These are phyloP conservation scores for Rhegmatorhina hoffmannsi DNA, from an alignment of 2,113 vertebrate genomes.

Conservation along the genomic window DNA sequence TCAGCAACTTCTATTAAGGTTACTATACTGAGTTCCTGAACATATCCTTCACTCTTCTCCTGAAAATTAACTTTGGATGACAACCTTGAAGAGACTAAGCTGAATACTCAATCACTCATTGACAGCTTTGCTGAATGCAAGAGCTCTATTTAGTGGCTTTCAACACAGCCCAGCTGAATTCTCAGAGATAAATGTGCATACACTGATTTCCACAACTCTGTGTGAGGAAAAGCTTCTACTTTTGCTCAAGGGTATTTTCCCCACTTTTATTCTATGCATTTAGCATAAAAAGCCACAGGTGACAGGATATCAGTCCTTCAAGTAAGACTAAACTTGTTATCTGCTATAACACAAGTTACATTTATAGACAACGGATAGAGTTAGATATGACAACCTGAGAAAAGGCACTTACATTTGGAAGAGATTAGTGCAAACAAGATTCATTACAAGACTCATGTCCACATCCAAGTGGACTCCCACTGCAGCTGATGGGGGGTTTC, in stretches of 20 bases:
- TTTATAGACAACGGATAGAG: neutral
- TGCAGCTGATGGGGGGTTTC: neutral
- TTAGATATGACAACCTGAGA: neutral
- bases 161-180: neutral
- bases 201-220: neutral
- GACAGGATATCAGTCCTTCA: neutral
- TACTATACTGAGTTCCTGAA: neutral
- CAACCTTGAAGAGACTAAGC: neutral
- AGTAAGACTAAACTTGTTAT: neutral
- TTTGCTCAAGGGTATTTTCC: neutral
- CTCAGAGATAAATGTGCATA: neutral
- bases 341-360: neutral
- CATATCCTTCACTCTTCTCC: neutral
- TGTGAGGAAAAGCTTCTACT: neutral
- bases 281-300: neutral
- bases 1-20: neutral
- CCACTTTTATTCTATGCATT: neutral
- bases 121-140: neutral
- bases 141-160: neutral
- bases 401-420: neutral
- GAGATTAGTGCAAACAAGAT: neutral
- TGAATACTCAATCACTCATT: neutral
- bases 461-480: neutral
- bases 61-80: neutral
- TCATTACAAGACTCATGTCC: neutral